Evolutionary conservation across 1,140 invertebrate species (phyloP).

Genomic region (Calliopsis andreniformis): DNA sequence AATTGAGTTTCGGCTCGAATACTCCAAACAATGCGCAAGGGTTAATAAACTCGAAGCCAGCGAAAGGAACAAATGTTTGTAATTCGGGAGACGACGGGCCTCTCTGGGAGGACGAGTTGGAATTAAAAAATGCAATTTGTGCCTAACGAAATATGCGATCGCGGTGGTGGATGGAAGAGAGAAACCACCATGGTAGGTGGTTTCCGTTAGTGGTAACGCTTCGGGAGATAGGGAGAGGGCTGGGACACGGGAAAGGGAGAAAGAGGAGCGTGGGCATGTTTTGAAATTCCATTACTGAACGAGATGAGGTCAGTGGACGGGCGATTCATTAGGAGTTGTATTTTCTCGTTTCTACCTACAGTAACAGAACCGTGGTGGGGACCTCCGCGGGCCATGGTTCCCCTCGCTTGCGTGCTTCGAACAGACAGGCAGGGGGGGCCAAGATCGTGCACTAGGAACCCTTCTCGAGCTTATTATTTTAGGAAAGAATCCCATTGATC

Average conservation of each 20-base stretch:
- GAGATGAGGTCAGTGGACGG: constrained; percentile 69
- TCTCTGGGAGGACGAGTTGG: neutral
- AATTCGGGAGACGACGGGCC: constrained; percentile 1
- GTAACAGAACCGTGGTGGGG: constrained; percentile 15
- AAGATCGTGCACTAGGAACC: constrained; percentile 1
- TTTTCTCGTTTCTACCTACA: constrained; percentile 59
- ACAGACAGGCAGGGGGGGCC: neutral
- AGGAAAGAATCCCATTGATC: neutral
- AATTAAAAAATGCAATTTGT: constrained; percentile 54
- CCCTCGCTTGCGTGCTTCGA: neutral
- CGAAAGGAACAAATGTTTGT: constrained; percentile 8
- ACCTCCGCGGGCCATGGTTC: constrained; percentile 19
- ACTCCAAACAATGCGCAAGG: too few species aligned
- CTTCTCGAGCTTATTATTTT: constrained; percentile 8
- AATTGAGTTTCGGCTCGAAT: too few species aligned
- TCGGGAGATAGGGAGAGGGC: constrained; percentile 18
- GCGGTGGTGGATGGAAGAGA: neutral
- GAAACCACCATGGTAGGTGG: neutral
- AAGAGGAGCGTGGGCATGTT: constrained; percentile 58
- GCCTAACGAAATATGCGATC: constrained; percentile 33
- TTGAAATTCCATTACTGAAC: constrained; percentile 74
- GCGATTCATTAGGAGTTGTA: constrained; percentile 68
- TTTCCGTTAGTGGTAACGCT: constrained; percentile 33
- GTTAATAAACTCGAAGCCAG: too few species aligned
- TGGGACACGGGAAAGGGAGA: constrained; percentile 27